Percentiles rank a stretch among this genome's conserved stretches.
These are phyloP conservation scores for Labia minor DNA, from an alignment of 2,888 invertebrate genomes.

Conservation along the genomic window DNA sequence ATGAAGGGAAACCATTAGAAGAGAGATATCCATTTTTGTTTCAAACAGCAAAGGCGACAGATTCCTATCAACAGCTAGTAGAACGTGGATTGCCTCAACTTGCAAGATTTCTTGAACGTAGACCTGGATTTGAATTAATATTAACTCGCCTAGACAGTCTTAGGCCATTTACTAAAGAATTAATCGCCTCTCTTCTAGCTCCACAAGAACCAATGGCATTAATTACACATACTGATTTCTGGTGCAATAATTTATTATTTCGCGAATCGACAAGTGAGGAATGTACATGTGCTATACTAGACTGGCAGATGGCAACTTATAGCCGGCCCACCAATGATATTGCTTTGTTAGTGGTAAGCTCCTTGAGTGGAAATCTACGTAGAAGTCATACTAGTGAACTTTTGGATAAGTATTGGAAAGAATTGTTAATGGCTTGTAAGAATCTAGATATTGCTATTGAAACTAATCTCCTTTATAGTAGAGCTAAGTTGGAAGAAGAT, in stretches of 20 bases:
- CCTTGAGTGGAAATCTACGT: constrained; percentile 58
- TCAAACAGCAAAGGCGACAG: constrained; percentile 65
- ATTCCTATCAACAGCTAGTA: constrained; percentile 67
- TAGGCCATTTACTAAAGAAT: constrained; percentile 56
- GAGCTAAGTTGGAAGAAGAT: constrained; percentile 44
- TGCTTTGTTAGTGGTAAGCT: constrained; percentile 59
- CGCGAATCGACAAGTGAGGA: constrained; percentile 32
- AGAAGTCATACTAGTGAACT: constrained; percentile 47
- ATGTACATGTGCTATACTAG: constrained; percentile 58
- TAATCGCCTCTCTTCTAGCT: constrained; percentile 57
- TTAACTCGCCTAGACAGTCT: constrained; percentile 48
- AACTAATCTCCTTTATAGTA: constrained; percentile 42
- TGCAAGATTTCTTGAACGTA: constrained; percentile 53
- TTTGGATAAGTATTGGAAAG: constrained; percentile 59
- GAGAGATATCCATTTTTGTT: constrained; percentile 58
- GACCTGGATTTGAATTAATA: constrained; percentile 51
- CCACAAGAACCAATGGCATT: constrained; percentile 63
- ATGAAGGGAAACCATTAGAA: constrained; percentile 37
- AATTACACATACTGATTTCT: constrained; percentile 73
- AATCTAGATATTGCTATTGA: constrained; percentile 53
- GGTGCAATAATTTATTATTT: constrained; percentile 70
- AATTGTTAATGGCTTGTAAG: constrained; percentile 48
- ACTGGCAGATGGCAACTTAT: constrained; percentile 78
- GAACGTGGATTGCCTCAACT: constrained; percentile 66
- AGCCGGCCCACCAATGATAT: constrained; percentile 68